These are phyloP conservation scores for Chloroceryle amazona DNA, from an alignment of 2,797 vertebrate species.

Conservation along the genomic window DNA sequence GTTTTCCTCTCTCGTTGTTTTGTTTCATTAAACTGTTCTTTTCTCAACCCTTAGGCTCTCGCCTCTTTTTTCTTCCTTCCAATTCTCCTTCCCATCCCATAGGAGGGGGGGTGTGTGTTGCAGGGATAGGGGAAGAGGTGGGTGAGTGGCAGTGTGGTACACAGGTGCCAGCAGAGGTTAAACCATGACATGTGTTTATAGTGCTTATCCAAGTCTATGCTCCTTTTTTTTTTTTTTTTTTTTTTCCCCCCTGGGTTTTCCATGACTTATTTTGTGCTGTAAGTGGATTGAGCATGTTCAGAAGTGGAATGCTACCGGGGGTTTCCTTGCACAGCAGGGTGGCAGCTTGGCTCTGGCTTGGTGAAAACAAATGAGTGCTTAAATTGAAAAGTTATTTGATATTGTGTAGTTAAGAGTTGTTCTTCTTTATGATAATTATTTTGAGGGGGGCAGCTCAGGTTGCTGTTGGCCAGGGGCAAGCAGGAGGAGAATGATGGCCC, in stretches of 20 bases:
- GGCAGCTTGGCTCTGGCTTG: not conserved
- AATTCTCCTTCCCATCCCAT: too few species aligned
- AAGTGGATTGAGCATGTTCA: not conserved
- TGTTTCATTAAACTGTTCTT: too few species aligned
- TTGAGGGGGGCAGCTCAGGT: not conserved
- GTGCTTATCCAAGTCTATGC: not conserved
- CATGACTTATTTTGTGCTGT: not conserved
- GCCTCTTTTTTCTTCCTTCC: too few species aligned
- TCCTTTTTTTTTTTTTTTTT: not conserved
- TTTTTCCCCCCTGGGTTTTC: not conserved
- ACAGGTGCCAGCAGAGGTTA: not conserved
- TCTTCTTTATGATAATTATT: constrained; percentile 20
- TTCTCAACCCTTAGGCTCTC: too few species aligned
- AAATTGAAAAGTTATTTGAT: not conserved
- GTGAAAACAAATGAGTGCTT: not conserved
- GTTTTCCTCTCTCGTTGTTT: too few species aligned
- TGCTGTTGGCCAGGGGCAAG: not conserved
- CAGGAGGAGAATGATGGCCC: not conserved
- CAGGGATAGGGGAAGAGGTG: too few species aligned
- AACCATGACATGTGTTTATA: not conserved
- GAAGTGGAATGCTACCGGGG: not conserved
- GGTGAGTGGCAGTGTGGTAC: not conserved
- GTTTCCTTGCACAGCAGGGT: not conserved
- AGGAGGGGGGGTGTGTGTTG: too few species aligned
- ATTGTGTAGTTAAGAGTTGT: constrained; percentile 20